Evolutionary conservation across 2,113 vertebrate species (phyloP).

Genomic region (Ailuropoda melanoleuca): DNA sequence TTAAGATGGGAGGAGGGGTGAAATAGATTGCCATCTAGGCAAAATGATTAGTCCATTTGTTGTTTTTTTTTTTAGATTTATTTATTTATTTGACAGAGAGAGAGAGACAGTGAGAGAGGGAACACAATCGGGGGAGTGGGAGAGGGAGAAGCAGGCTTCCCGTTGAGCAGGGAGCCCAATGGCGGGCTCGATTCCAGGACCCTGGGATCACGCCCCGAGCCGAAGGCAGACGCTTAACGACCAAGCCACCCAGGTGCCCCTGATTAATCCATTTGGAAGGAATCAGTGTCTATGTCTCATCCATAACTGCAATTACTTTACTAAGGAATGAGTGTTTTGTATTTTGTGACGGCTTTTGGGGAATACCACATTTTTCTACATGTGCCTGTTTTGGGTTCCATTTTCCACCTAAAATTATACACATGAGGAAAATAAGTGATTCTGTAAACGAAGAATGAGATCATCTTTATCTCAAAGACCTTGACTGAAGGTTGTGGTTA

Average conservation of each 20-base stretch:
- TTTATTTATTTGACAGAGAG: no score
- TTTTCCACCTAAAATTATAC: conserved; percentile 5
- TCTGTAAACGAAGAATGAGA: conserved; percentile 4
- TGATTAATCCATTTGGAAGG: neutral
- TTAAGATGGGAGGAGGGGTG: neutral
- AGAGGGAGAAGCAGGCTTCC: no score
- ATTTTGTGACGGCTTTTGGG: neutral
- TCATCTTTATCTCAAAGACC: conserved; percentile 12
- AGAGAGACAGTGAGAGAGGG: no score
- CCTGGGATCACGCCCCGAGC: no score
- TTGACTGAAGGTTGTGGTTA: neutral
- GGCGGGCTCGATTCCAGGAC: no score
- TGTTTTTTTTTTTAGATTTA: no score
- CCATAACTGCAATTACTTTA: neutral
- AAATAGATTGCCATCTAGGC: neutral
- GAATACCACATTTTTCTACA: neutral
- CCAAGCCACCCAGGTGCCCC: no score
- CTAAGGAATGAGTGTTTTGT: neutral
- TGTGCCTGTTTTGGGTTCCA: neutral
- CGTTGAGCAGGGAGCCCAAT: no score
- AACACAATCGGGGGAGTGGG: no score
- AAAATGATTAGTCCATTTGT: neutral
- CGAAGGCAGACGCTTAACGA: no score
- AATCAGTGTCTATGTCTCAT: neutral
- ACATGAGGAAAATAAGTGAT: neutral